Evolutionary conservation across 2,888 invertebrate species (phyloP).

Genomic region (Drosophila suboccidentalis): DNA sequence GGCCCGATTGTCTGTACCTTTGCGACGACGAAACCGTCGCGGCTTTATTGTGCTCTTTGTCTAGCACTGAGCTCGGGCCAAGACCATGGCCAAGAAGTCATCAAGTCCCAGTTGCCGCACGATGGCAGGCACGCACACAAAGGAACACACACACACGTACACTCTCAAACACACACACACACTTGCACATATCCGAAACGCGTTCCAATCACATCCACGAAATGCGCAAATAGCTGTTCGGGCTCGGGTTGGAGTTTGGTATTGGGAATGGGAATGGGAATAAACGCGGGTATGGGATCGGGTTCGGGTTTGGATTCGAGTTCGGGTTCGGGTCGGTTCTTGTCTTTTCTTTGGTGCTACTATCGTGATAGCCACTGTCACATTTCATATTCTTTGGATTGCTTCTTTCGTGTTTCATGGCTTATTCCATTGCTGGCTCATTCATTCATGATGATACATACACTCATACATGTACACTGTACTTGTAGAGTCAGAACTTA

Average conservation of each 20-base stretch:
- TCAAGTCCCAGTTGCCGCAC: conserved; percentile 57
- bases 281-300: conserved; percentile 18
- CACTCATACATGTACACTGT: conserved; percentile 8
- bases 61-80: conserved; percentile 54
- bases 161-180: conserved; percentile 6
- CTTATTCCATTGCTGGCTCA: conserved; percentile 26
- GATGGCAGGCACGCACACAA: conserved; percentile 45
- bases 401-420: conserved; percentile 30
- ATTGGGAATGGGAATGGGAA: conserved; percentile 26
- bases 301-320: conserved; percentile 26
- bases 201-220: conserved; percentile 68
- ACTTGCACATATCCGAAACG: conserved; percentile 6
- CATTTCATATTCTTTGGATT: conserved; percentile 41
- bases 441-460: conserved; percentile 49
- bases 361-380: conserved; percentile 26
- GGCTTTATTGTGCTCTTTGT: conserved; percentile 77
- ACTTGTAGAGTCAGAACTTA: conserved; percentile 29
- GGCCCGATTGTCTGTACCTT: conserved; percentile 73
- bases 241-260: conserved; percentile 31
- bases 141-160: conserved; percentile 11
- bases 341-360: conserved; percentile 37
- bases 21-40: conserved; percentile 39
- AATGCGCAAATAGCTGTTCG: conserved; percentile 66
- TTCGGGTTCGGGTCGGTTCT: conserved; percentile 32
- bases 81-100: conserved; percentile 54